Percentiles rank a stretch among this genome's conserved stretches.
Conservation (phyloP, 2,797 vertebrate genomes). For the Hydrolagus colliei region DNA sequence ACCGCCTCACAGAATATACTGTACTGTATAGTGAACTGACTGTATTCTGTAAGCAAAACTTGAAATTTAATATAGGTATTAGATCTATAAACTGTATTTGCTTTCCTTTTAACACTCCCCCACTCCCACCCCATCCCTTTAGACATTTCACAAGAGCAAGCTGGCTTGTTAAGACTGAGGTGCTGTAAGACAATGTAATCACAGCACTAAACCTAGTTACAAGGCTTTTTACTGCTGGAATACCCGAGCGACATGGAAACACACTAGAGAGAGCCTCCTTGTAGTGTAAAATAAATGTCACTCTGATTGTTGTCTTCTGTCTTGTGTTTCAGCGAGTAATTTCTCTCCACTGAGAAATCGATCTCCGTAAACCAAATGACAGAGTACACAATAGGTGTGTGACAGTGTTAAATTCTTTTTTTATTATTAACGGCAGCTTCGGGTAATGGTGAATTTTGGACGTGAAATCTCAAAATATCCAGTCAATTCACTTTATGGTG, state of each 20-base stretch:
- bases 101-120: no score
- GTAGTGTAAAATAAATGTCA: slow-evolving; percentile 67
- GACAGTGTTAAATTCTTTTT: slow-evolving; percentile 54
- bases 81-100: no score
- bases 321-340: slow-evolving; percentile 61
- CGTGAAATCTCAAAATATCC: no score
- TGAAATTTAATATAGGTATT: no score
- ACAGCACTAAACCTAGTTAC: slow-evolving; percentile 66
- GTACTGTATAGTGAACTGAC: no score
- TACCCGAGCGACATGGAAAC: slow-evolving; percentile 66
- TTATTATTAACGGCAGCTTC: slow-evolving; percentile 58
- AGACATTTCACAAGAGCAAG: background rate
- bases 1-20: no score
- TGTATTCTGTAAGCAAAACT: no score
- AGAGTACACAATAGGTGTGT: slow-evolving; percentile 50
- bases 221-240: slow-evolving; percentile 63
- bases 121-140: background rate
- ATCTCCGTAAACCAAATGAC: slow-evolving; percentile 64
- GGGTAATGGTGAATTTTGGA: slow-evolving; percentile 48
- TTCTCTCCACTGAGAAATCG: slow-evolving; percentile 62
- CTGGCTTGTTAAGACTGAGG: slow-evolving; percentile 37
- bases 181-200: slow-evolving; percentile 62
- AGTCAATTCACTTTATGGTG: no score
- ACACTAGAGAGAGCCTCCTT: slow-evolving; percentile 59
- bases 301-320: slow-evolving; percentile 64